Conservation (phyloP, 2,888 invertebrate species). For the Oxycera nigricornis region DNA sequence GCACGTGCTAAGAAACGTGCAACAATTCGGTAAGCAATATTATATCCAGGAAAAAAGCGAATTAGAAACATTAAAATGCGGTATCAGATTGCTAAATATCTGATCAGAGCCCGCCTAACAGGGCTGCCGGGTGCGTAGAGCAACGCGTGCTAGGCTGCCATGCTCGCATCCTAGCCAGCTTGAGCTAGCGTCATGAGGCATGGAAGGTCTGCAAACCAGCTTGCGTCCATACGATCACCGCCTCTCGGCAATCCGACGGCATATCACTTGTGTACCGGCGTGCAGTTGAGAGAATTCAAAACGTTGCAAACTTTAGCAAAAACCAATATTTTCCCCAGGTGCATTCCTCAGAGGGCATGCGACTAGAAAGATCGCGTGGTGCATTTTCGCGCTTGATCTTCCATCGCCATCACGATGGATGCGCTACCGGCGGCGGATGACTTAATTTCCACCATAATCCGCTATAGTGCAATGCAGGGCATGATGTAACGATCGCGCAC, state of each 20-base stretch:
- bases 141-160: background rate
- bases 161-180: constrained; percentile 3
- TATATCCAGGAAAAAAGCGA: constrained; percentile 21
- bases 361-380: constrained; percentile 11
- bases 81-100: constrained; percentile 25
- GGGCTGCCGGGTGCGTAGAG: background rate
- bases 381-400: constrained; percentile 16
- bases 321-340: constrained; percentile 20
- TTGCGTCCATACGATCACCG: constrained; percentile 2
- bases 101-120: background rate
- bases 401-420: background rate
- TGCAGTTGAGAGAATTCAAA: background rate
- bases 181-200: constrained; percentile 5
- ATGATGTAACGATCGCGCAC: constrained; percentile 39
- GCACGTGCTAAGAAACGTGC: constrained; percentile 30
- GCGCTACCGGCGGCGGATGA: background rate
- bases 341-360: constrained; percentile 30
- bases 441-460: constrained; percentile 26
- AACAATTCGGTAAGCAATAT: constrained; percentile 1
- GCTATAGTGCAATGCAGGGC: background rate
- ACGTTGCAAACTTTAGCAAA: constrained; percentile 1
- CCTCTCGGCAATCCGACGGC: background rate
- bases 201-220: constrained; percentile 26
- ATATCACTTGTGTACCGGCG: background rate
- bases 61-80: constrained; percentile 36